Evolutionary conservation across 2,888 invertebrate species (phyloP).

Genomic region (Craniophora ligustri): DNA sequence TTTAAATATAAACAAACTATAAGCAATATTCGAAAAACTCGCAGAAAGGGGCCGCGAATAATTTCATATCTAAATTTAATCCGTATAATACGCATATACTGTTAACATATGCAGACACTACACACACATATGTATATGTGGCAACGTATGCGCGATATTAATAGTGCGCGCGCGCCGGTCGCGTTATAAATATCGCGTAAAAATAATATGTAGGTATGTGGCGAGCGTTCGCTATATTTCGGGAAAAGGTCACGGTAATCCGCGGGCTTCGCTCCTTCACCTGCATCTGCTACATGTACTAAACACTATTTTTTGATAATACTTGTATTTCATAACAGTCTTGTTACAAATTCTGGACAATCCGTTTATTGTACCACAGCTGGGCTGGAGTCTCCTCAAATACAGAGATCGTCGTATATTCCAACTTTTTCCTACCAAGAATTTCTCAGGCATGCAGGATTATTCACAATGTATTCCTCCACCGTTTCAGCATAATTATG

Average conservation of each 20-base stretch:
- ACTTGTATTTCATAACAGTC: no score
- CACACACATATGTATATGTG: slow-evolving; percentile 35
- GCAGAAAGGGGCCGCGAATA: slow-evolving; percentile 66
- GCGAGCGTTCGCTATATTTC: slow-evolving; percentile 66
- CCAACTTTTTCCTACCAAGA: no score
- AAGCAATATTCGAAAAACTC: slow-evolving; percentile 35
- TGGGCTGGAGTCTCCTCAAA: no score
- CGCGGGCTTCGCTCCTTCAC: slow-evolving; percentile 48
- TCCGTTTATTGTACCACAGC: no score
- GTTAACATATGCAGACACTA: slow-evolving; percentile 72
- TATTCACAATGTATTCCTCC: no score
- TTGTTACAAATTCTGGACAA: no score
- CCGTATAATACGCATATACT: slow-evolving; percentile 68
- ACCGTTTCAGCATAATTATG: no score
- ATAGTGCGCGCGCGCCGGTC: slow-evolving; percentile 64
- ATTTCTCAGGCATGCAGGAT: no score
- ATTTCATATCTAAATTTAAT: slow-evolving; percentile 75
- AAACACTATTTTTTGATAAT: background rate
- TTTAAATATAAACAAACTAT: slow-evolving; percentile 41
- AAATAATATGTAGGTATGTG: slow-evolving; percentile 70
- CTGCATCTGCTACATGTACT: slow-evolving; percentile 32
- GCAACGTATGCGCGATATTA: slow-evolving; percentile 53
- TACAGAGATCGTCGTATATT: no score
- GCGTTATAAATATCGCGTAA: slow-evolving; percentile 73
- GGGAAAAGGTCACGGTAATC: slow-evolving; percentile 82